Evolutionary conservation across 2,888 invertebrate genomes (phyloP).

Genomic region (Spisula solida): DNA sequence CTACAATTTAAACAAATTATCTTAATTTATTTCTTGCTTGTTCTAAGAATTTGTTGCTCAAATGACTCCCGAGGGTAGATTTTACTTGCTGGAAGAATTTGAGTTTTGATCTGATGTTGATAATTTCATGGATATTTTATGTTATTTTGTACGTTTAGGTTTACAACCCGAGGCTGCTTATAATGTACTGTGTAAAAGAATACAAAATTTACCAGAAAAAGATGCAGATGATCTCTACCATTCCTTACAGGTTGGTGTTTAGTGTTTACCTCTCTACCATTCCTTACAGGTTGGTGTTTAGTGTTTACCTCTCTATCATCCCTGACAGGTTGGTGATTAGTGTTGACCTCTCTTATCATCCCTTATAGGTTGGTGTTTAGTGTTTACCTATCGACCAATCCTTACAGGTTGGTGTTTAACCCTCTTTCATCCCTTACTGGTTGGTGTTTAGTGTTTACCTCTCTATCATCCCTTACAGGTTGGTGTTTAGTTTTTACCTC

Average conservation of each 20-base stretch:
- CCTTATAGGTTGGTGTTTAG: slow-evolving; percentile 77
- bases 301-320: not conserved
- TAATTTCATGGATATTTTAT: not conserved
- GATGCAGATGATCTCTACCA: slow-evolving; percentile 81
- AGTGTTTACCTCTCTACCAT: not conserved
- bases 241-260: slow-evolving; percentile 78
- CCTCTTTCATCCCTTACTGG: slow-evolving; percentile 81
- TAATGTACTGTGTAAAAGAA: slow-evolving; percentile 80
- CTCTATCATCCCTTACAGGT: no score
- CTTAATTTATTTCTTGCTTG: no score
- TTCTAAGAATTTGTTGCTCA: no score
- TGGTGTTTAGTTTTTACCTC: slow-evolving; percentile 23
- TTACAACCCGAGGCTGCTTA: slow-evolving; percentile 79
- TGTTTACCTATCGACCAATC: no score
- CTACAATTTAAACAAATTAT: no score
- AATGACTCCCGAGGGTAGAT: no score
- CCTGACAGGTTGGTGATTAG: no score
- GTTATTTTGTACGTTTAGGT: slow-evolving; percentile 70
- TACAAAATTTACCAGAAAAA: slow-evolving; percentile 82
- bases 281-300: no score
- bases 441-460: slow-evolving; percentile 48
- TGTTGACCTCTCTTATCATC: slow-evolving; percentile 57
- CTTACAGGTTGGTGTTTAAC: no score
- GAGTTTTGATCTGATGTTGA: no score
- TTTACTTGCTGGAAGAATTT: no score